phyloP scores from a whole-genome alignment of 2,888 invertebrate species.

The Noctua janthe region DNA sequence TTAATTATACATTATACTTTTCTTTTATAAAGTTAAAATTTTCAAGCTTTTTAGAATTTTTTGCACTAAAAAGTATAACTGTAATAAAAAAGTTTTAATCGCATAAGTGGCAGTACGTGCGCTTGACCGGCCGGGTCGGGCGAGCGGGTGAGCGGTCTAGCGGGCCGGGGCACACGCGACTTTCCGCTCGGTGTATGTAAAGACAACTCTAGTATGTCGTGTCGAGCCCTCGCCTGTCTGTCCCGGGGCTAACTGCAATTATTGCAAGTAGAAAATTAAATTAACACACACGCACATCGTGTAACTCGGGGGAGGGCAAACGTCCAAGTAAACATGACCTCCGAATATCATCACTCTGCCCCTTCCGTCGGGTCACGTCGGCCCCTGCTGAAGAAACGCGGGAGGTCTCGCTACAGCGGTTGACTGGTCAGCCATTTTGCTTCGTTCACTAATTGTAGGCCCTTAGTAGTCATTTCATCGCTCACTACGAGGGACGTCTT shows the following conservation, averaged over 20 bases:
- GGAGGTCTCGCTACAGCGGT: slow-evolving; percentile 67
- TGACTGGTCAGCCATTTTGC: slow-evolving; percentile 88
- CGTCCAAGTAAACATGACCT: slow-evolving; percentile 75
- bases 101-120: slow-evolving; percentile 53
- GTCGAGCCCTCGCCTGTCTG: slow-evolving; percentile 75
- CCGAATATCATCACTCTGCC: slow-evolving; percentile 59
- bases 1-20: neutral
- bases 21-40: slow-evolving; percentile 26
- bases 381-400: slow-evolving; percentile 31
- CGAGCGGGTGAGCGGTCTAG: slow-evolving; percentile 35
- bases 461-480: slow-evolving; percentile 86
- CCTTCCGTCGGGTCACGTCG: slow-evolving; percentile 49
- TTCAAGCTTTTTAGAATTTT: slow-evolving; percentile 16
- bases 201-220: slow-evolving; percentile 82
- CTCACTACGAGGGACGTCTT: slow-evolving; percentile 82
- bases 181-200: slow-evolving; percentile 78
- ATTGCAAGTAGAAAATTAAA: slow-evolving; percentile 89
- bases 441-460: slow-evolving; percentile 86
- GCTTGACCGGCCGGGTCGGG: slow-evolving; percentile 53
- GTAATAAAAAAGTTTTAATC: slow-evolving; percentile 53
- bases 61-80: slow-evolving; percentile 25
- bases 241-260: slow-evolving; percentile 83
- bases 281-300: slow-evolving; percentile 88
- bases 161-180: slow-evolving; percentile 72
- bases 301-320: slow-evolving; percentile 80